A percentile compares a stretch with the other conserved stretches of the same genome.
phyloP scores from a whole-genome alignment of 2,888 invertebrate genomes.

The Slavum lentiscoides region DNA sequence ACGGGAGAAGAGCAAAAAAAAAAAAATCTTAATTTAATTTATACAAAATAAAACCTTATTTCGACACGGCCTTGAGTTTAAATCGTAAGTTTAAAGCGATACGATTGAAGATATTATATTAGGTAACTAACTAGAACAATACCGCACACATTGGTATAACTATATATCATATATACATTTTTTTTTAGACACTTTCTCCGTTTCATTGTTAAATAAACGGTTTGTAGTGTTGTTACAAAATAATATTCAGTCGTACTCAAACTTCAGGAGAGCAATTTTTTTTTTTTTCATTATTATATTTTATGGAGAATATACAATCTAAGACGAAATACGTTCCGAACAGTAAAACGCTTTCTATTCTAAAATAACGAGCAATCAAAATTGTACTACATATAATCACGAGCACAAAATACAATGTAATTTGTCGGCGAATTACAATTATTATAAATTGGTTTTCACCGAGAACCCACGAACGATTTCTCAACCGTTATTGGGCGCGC shows the following conservation, averaged over 20 bases:
- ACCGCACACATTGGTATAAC: no score
- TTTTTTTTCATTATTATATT: neutral
- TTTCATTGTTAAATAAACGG: neutral
- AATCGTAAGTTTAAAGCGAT: no score
- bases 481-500: neutral
- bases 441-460: neutral
- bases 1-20: neutral
- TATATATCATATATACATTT: no score
- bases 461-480: neutral
- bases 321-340: no score
- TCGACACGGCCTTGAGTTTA: neutral
- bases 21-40: neutral
- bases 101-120: no score
- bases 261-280: neutral
- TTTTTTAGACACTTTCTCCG: slow-evolving; percentile 11
- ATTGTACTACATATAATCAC: no score
- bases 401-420: neutral
- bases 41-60: slow-evolving; percentile 5
- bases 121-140: no score
- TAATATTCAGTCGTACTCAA: neutral
- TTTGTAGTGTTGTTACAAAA: neutral
- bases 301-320: no score
- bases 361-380: no score
- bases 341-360: no score
- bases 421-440: neutral